A percentile compares a stretch with the other conserved stretches of the same genome.
These are phyloP conservation scores for Tetrapedia diversipes DNA, from an alignment of 2,888 invertebrate genomes.

Conservation along the genomic window DNA sequence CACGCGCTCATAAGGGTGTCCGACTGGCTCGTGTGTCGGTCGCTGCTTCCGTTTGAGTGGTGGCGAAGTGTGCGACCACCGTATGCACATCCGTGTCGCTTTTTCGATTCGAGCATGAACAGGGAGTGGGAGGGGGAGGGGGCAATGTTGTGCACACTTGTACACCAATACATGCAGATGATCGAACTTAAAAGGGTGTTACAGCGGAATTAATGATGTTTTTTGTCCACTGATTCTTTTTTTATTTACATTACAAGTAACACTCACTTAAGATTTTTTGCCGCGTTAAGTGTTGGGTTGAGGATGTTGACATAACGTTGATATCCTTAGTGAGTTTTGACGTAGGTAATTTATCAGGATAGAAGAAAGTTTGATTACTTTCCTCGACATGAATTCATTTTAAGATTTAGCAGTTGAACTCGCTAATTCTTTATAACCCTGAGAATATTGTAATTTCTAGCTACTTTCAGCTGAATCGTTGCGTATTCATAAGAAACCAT, in stretches of 20 bases:
- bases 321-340: background rate
- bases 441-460: background rate
- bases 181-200: background rate
- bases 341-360: background rate
- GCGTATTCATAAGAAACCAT: background rate
- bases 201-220: background rate
- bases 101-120: slow-evolving; percentile 26
- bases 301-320: background rate
- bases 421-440: background rate
- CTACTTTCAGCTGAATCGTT: slow-evolving; percentile 4
- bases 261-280: background rate
- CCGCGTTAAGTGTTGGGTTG: background rate
- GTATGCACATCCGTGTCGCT: slow-evolving; percentile 38
- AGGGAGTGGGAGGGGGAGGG: no score
- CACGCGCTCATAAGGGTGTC: slow-evolving; percentile 68
- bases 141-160: slow-evolving; percentile 13
- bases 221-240: background rate
- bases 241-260: background rate
- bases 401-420: background rate
- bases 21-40: slow-evolving; percentile 50
- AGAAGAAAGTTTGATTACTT: no score
- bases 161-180: background rate
- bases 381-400: no score
- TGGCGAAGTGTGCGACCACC: slow-evolving; percentile 61
- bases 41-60: slow-evolving; percentile 55